Evolutionary conservation across 2,113 vertebrate genomes (phyloP), one percentile per base, ranked within the genome.

Genomic region (Tautogolabrus adspersus): DNA sequence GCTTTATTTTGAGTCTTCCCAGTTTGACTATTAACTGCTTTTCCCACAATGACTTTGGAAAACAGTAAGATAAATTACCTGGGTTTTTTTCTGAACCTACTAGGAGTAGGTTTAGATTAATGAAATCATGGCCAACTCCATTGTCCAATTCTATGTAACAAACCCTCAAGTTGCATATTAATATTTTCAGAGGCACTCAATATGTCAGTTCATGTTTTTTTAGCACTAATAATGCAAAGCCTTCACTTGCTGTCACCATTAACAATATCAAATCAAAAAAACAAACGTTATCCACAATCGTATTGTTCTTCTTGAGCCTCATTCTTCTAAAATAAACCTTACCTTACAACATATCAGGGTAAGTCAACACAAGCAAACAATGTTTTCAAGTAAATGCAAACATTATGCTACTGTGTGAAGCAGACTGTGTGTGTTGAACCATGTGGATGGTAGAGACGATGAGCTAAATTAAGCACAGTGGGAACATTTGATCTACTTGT

Each of bases 401-500:
- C 47, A 26, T 47, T 70, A 37, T 72, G 13, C 55, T 58, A 22
- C 5, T 10, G 1, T 55, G 11, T 42, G n/a, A 68, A 63, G 63
- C 16, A 26, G 6, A 37, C 5, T 37, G 44, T 68, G 47, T 6
- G 6, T 34, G 30, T 34, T 34, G 6, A 34, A 34, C 30, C 30
- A 34, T 34, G 15, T 71, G 55, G 18, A 66, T 47, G 21, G 23
- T 21, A 37, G 76, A 30, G 40, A 42, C 69, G 44, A 62, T 22
- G 54, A 75, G 66, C 9, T 44, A 52, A 68, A 70, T 70, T 66
- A 15, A 66, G 34, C 68, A 72, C 73, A 68, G 46, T 54, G 52
- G 79, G 75, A 47, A 61, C 54, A 58, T 63, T 77, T 55, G 18
- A 55, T 75, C 70, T 70, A 40, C 60, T 59, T 68, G 77, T 81